Conservation (phyloP, 2,797 vertebrate species). For the Neopelma chrysocephalum region DNA sequence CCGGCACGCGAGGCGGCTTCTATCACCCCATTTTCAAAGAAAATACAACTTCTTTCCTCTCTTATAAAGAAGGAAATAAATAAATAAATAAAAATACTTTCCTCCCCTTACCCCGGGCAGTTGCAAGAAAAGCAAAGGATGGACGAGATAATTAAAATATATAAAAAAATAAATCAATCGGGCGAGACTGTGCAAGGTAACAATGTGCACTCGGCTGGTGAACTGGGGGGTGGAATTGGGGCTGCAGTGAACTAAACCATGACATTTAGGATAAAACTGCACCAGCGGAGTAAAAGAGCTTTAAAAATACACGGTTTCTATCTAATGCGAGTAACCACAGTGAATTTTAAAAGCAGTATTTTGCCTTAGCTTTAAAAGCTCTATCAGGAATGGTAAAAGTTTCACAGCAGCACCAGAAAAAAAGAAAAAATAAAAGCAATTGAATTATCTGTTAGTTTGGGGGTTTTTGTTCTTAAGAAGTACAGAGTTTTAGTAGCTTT, state of each 20-base stretch:
- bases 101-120: not conserved
- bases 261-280: not conserved
- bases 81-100: not conserved
- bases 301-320: not conserved
- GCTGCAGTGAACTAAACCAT: not conserved
- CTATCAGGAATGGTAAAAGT: not conserved
- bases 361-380: not conserved
- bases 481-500: not conserved
- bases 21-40: not conserved
- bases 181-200: not conserved
- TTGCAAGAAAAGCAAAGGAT: not conserved
- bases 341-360: not conserved
- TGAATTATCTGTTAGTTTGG: not conserved
- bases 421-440: not conserved
- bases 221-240: not conserved
- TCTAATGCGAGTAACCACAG: not conserved
- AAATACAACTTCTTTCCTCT: not conserved
- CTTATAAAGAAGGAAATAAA: fast-evolving
- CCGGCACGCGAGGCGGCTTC: not conserved
- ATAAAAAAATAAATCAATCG: not conserved
- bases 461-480: not conserved
- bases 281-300: not conserved
- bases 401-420: not conserved
- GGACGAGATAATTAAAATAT: not conserved
- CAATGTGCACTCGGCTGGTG: not conserved